Percentiles rank a stretch among this genome's conserved stretches.
Conservation (phyloP, 35 echinoderm and acorn worm species). For the Acanthaster planci region DNA sequence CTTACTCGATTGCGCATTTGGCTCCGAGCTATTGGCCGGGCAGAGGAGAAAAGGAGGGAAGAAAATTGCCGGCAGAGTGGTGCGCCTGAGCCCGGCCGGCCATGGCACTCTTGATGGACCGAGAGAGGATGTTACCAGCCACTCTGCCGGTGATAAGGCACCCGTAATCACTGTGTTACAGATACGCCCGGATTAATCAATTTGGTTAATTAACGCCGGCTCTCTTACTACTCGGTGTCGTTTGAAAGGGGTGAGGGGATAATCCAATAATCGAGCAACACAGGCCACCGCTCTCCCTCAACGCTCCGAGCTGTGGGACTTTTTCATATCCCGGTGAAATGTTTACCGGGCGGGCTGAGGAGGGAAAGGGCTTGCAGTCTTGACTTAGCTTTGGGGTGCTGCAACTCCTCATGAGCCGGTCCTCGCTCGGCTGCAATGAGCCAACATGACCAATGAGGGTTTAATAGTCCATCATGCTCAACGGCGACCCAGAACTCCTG, state of each 20-base stretch:
- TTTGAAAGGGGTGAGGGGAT: conserved; percentile 22
- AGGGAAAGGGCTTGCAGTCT: not conserved
- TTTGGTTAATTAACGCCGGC: conserved; percentile 29
- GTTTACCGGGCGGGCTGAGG: not conserved
- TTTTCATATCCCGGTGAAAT: not conserved
- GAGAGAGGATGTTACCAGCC: conserved; percentile 2
- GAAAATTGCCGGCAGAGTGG: not conserved
- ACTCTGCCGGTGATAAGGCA: conserved; percentile 18
- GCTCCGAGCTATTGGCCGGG: not conserved
- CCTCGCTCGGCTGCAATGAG: too few species aligned
- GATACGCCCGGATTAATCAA: conserved; percentile 33
- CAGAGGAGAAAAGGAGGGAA: not conserved
- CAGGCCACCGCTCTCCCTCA: conserved; percentile 6
- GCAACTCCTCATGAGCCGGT: not conserved
- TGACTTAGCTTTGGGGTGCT: not conserved
- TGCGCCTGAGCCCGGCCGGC: not conserved
- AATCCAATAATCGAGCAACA: conserved; percentile 29
- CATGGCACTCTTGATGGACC: not conserved
- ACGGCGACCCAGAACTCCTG: conserved; percentile 3
- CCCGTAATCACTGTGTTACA: conserved; percentile 27
- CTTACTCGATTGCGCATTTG: conserved; percentile 20
- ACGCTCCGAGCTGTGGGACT: not conserved
- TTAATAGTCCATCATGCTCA: conserved; percentile 7
- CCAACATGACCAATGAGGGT: not conserved
- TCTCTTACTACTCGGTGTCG: conserved; percentile 19